Conservation (phyloP, 2,797 vertebrate genomes). For the Melanotaenia trifasciata region DNA sequence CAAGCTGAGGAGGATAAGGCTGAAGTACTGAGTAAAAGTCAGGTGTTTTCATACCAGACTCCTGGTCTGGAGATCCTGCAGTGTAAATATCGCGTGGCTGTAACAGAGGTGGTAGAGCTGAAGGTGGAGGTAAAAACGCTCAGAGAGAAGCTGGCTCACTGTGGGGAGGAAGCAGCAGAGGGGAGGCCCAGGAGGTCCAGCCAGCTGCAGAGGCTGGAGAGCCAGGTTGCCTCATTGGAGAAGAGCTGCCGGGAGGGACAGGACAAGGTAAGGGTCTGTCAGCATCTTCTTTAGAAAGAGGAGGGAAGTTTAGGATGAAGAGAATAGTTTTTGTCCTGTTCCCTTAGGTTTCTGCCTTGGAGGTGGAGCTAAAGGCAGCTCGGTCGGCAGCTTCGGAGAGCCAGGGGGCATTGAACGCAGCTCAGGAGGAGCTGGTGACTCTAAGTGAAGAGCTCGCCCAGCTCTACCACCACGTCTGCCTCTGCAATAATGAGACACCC, state of each 20-base stretch:
- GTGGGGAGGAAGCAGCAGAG: conserved; percentile 79
- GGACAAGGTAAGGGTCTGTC: conserved; percentile 80
- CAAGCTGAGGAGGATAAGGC: conserved; percentile 61
- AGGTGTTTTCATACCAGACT: conserved; percentile 80
- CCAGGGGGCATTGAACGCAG: conserved; percentile 88
- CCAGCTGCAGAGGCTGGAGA: conserved; percentile 86
- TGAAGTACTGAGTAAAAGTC: conserved; percentile 48
- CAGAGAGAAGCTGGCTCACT: conserved; percentile 89
- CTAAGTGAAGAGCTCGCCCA: conserved; percentile 97
- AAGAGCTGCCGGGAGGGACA: conserved; percentile 86
- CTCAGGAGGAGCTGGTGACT: conserved; percentile 93
- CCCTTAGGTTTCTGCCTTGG: conserved; percentile 75
- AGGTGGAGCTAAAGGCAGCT: conserved; percentile 87
- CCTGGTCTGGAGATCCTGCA: conserved; percentile 93
- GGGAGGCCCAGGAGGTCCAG: conserved; percentile 83
- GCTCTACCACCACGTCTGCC: conserved; percentile 96
- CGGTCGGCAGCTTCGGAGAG: conserved; percentile 85
- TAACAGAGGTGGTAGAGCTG: conserved; percentile 94
- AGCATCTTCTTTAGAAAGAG: background rate
- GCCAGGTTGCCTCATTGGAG: conserved; percentile 87
- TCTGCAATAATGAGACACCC: conserved; percentile 97
- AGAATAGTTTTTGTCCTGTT: background rate
- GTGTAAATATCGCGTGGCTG: conserved; percentile 95
- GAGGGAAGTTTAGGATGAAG: background rate
- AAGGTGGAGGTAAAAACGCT: conserved; percentile 92